These are phyloP conservation scores for Cygnus atratus DNA, from an alignment of 2,113 vertebrate species.

Conservation along the genomic window DNA sequence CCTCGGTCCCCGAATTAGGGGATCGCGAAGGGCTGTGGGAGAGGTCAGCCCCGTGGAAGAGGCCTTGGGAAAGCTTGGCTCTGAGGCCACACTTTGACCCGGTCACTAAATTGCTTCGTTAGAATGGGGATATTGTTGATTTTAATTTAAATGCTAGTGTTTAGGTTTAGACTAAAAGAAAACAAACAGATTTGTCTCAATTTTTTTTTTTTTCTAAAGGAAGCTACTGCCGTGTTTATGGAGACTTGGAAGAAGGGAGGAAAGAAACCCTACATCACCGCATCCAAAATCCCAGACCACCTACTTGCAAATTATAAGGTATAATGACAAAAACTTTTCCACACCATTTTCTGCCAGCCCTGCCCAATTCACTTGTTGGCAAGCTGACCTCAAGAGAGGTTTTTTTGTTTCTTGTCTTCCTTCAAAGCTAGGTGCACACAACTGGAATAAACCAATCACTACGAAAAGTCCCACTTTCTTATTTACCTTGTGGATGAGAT, in stretches of 20 bases:
- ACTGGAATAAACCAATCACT: neutral
- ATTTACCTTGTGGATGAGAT: neutral
- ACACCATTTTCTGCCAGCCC: neutral
- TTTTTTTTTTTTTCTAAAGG: neutral
- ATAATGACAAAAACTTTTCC: neutral
- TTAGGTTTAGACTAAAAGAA: neutral
- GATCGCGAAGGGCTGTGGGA: accelerated
- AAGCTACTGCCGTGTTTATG: neutral
- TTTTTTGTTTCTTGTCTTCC: neutral
- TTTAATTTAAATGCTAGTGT: neutral
- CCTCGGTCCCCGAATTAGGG: accelerated
- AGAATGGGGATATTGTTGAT: neutral
- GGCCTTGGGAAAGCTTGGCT: neutral
- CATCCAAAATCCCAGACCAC: neutral
- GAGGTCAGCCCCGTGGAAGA: neutral
- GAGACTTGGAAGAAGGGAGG: neutral
- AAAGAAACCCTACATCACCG: neutral
- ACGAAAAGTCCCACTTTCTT: neutral
- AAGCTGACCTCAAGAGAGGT: neutral
- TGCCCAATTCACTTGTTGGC: neutral
- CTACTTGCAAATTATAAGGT: neutral
- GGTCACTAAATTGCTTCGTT: neutral
- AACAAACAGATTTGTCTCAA: neutral
- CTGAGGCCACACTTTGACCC: neutral
- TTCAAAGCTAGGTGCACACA: neutral